Evolutionary conservation across 2,113 vertebrate genomes (phyloP).

Genomic region (Aldabrachelys gigantea): DNA sequence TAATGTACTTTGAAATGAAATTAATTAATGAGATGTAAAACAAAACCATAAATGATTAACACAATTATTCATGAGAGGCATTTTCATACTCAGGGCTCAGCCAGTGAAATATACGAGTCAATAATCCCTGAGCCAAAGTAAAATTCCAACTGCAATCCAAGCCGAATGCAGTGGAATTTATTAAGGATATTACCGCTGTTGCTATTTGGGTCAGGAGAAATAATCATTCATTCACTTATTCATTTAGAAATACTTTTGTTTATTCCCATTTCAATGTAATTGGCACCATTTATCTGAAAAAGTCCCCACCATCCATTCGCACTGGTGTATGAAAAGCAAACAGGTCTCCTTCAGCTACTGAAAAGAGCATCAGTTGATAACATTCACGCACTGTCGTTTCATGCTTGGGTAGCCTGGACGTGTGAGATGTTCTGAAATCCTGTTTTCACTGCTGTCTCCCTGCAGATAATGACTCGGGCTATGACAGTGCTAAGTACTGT

Average conservation of each 20-base stretch:
- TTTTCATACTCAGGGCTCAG: not conserved
- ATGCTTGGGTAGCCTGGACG: not conserved
- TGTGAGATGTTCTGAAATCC: no score
- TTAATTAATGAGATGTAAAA: not conserved
- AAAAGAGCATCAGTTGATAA: not conserved
- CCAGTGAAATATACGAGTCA: not conserved
- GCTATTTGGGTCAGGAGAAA: not conserved
- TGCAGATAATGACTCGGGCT: not conserved
- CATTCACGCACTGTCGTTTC: not conserved
- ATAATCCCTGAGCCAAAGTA: not conserved
- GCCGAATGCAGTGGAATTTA: not conserved
- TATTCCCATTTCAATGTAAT: not conserved
- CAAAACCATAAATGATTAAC: not conserved
- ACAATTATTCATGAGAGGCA: not conserved
- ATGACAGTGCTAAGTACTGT: not conserved
- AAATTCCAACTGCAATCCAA: not conserved
- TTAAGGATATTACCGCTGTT: not conserved
- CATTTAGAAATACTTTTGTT: constrained; percentile 3
- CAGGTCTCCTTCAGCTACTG: not conserved
- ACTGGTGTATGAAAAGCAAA: not conserved
- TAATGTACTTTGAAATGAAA: not conserved
- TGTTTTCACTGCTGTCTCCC: not conserved
- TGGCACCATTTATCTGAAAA: not conserved
- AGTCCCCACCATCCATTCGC: not conserved
- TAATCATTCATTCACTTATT: not conserved